Evolutionary conservation across 2,888 invertebrate genomes (phyloP).

Genomic region (Polydrusus tereticollis): DNA sequence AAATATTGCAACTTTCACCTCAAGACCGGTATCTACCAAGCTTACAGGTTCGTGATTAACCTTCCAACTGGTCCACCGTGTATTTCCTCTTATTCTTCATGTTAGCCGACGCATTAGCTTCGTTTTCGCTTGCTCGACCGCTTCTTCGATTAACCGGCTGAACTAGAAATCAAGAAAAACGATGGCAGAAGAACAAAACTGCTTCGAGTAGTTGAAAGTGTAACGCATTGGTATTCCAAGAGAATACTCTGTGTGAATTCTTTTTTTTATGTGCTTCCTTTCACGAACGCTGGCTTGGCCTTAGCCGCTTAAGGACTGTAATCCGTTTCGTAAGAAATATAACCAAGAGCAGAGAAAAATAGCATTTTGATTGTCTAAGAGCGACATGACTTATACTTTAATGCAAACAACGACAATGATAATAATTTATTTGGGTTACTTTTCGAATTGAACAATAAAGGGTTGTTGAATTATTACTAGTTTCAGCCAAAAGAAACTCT

Average conservation of each 20-base stretch:
- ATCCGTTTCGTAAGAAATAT: neutral
- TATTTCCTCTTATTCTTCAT: constrained; percentile 15
- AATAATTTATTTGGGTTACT: too few relatives aligned
- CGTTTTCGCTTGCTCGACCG: constrained; percentile 33
- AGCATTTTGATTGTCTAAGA: neutral
- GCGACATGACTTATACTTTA: neutral
- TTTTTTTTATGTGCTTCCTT: constrained; percentile 34
- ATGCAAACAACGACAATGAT: neutral
- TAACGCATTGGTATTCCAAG: constrained; percentile 34
- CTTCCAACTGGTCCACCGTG: neutral
- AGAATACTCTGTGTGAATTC: constrained; percentile 19
- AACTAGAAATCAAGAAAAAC: constrained; percentile 47
- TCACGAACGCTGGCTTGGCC: constrained; percentile 10
- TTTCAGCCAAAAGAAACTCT: too few relatives aligned
- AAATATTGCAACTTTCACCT: neutral
- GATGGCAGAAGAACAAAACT: constrained; percentile 23
- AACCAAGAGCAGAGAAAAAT: neutral
- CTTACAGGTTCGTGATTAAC: neutral
- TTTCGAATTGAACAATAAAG: too few relatives aligned
- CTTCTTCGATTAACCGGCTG: constrained; percentile 48
- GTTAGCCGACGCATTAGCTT: constrained; percentile 25
- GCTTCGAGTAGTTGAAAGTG: constrained; percentile 34
- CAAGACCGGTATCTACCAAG: neutral
- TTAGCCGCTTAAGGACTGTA: neutral
- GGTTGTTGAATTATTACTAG: too few relatives aligned